Conservation (phyloP, 2,888 invertebrate genomes). For the Pocota personata region DNA sequence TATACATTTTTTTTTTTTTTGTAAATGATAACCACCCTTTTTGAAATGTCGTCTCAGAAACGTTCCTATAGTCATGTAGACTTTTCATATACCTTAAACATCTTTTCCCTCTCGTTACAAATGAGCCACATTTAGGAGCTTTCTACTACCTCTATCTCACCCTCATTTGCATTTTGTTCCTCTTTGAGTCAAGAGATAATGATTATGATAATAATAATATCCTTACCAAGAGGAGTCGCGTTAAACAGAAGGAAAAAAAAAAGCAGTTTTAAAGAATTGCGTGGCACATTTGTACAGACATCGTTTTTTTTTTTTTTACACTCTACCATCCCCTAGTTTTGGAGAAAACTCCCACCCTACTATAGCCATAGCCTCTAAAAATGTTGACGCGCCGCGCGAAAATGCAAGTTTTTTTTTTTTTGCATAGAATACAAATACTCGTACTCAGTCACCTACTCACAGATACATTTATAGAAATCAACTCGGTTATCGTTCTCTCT, state of each 20-base stretch:
- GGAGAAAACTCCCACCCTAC: not conserved
- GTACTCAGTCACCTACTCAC: constrained; percentile 52
- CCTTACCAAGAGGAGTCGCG: not conserved
- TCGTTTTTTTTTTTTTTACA: not conserved
- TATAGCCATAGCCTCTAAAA: constrained; percentile 22
- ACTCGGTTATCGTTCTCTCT: constrained; percentile 46
- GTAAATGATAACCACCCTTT: not conserved
- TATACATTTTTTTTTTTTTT: not conserved
- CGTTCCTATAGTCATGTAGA: not conserved
- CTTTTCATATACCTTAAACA: constrained; percentile 1
- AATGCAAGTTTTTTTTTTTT: constrained; percentile 68
- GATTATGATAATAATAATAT: constrained; percentile 65
- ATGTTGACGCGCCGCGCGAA: constrained; percentile 65
- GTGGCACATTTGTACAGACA: constrained; percentile 60
- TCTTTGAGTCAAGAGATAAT: constrained; percentile 48
- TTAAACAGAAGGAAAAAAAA: not conserved
- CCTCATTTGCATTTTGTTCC: not conserved
- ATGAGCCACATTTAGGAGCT: constrained; percentile 62
- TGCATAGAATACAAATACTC: constrained; percentile 49
- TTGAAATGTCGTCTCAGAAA: not conserved
- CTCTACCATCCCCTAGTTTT: not conserved
- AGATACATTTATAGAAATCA: constrained; percentile 6
- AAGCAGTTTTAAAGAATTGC: constrained; percentile 30
- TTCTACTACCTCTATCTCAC: not conserved
- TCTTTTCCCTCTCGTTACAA: constrained; percentile 50